Evolutionary conservation across 2,113 vertebrate genomes (phyloP).

Genomic region (Nannospalax galili): DNA sequence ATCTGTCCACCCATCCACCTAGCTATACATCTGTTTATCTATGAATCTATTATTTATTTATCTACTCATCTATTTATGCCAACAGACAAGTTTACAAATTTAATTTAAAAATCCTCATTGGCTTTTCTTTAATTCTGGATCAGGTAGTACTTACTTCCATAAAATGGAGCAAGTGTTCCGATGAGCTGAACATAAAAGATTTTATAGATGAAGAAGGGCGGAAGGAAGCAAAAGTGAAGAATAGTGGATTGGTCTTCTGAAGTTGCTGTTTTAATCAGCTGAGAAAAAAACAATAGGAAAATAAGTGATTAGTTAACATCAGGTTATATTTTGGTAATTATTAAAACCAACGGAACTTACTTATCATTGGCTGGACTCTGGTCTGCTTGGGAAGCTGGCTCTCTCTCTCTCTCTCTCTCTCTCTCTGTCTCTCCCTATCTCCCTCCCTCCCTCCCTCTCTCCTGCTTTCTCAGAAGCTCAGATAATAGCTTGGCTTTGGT

Average conservation of each 20-base stretch:
- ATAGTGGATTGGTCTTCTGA: rapidly evolving
- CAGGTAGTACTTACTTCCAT: neutral
- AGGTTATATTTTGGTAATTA: neutral
- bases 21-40: neutral
- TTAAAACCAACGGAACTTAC: no score
- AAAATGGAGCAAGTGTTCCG: neutral
- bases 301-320: neutral
- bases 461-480: neutral
- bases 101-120: neutral
- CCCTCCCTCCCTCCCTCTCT: neutral
- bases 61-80: no score
- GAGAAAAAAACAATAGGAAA: neutral
- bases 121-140: neutral
- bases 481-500: neutral
- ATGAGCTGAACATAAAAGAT: neutral
- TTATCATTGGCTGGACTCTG: neutral
- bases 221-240: neutral
- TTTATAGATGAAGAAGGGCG: neutral
- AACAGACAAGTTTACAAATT: neutral
- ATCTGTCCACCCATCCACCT: neutral
- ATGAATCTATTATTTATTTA: neutral
- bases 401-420: neutral
- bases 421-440: neutral
- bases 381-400: neutral
- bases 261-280: neutral